Evolutionary conservation across 53 echinoderm and acorn worm genomes (phyloP).

Genomic region (Antedon mediterranea): DNA sequence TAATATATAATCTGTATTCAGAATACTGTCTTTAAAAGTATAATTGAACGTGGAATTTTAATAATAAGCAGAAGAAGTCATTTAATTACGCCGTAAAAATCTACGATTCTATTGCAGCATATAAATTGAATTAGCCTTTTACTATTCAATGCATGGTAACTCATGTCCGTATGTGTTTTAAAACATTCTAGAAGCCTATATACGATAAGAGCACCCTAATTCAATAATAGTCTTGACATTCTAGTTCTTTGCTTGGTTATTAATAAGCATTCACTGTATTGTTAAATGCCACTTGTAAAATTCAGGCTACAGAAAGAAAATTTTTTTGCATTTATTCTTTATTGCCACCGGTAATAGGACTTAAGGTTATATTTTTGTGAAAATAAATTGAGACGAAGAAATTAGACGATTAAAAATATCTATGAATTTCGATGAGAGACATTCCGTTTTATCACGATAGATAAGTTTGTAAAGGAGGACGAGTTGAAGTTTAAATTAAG

Average conservation of each 20-base stretch:
- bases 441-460: no score
- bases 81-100: background rate
- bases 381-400: background rate
- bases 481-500: no score
- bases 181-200: background rate
- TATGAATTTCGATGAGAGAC: no score
- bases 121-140: background rate
- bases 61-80: background rate
- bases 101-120: background rate
- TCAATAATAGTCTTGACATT: background rate
- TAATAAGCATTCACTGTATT: background rate
- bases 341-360: background rate
- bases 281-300: background rate
- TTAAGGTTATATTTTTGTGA: background rate
- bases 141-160: background rate
- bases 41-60: background rate
- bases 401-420: background rate
- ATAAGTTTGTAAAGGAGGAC: no score
- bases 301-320: no score
- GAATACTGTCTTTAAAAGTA: background rate
- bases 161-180: background rate
- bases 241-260: background rate
- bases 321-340: background rate
- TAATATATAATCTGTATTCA: no score
- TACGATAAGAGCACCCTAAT: background rate